Conservation (phyloP, 1,140 invertebrate genomes). For the Trachelipus rathkii region DNA sequence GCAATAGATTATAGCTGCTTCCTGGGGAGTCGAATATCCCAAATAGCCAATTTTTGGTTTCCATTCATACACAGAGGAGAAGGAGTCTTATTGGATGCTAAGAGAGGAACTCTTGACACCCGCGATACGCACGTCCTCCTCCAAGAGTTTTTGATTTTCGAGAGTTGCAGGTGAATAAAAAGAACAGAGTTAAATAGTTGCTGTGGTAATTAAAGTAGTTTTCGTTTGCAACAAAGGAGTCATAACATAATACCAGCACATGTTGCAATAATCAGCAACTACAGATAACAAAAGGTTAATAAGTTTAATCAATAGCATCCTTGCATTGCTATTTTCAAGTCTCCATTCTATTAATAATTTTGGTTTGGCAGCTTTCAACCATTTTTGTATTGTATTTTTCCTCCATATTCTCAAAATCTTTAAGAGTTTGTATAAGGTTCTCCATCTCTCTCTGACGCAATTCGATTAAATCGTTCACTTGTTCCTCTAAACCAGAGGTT, state of each 20-base stretch:
- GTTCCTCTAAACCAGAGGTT: conserved; percentile 91
- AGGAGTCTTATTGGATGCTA: too few species aligned
- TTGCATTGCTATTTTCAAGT: conserved; percentile 86
- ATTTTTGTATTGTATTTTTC: conserved; percentile 97
- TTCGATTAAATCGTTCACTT: conserved; percentile 95
- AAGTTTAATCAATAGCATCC: conserved; percentile 86
- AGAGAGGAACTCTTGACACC: neutral
- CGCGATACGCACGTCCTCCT: neutral
- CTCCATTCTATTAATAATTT: conserved; percentile 68
- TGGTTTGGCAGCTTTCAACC: conserved; percentile 92
- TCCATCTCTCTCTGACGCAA: conserved; percentile 79
- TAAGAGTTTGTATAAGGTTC: conserved; percentile 89
- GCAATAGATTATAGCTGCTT: too few species aligned
- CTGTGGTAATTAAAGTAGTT: conserved; percentile 77
- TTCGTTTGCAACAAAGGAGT: conserved; percentile 91
- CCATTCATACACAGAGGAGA: too few species aligned
- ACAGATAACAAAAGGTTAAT: conserved; percentile 90
- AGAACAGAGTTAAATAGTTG: neutral
- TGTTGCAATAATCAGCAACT: conserved; percentile 81
- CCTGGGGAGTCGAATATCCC: too few species aligned
- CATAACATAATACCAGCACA: conserved; percentile 83
- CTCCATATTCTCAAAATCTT: conserved; percentile 95
- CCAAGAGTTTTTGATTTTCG: neutral
- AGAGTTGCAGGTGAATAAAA: neutral
- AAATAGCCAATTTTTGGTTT: too few species aligned